Evolutionary conservation across 2,113 vertebrate genomes (phyloP).

Genomic region (Erpornis zantholeuca): DNA sequence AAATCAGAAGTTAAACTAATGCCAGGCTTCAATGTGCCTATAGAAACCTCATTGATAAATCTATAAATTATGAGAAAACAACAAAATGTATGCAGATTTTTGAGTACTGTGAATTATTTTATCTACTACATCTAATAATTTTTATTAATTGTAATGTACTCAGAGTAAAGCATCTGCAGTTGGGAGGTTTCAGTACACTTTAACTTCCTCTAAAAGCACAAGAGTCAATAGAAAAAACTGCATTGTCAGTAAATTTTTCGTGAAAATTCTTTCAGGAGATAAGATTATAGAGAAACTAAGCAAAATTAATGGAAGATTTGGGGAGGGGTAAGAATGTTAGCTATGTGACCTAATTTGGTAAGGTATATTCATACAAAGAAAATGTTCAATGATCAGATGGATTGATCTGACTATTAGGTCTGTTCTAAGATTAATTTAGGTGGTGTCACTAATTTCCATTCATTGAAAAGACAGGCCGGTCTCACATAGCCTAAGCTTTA

Average conservation of each 20-base stretch:
- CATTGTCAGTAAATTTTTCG: conserved; percentile 49
- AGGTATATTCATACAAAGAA: neutral
- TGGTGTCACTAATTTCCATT: neutral
- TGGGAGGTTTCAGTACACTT: conserved; percentile 34
- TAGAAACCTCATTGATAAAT: conserved; percentile 14
- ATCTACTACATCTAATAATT: neutral
- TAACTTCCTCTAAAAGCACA: conserved; percentile 70
- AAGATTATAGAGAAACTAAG: conserved; percentile 25
- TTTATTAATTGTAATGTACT: conserved; percentile 33
- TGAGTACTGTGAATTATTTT: neutral
- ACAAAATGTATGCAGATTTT: neutral
- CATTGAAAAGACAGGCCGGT: neutral
- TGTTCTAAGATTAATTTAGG: neutral
- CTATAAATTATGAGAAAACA: conserved; percentile 3
- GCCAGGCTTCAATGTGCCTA: neutral
- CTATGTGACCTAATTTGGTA: conserved; percentile 28
- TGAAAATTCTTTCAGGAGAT: conserved; percentile 21
- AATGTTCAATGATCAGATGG: neutral
- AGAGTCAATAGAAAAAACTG: conserved; percentile 50
- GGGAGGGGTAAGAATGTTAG: neutral
- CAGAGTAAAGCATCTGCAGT: conserved; percentile 16
- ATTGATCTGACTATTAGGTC: neutral
- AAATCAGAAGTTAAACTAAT: conserved; percentile 14
- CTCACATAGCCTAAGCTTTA: neutral
- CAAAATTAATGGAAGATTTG: conserved; percentile 7